Base-by-base conservation (phyloP, 2,888 invertebrate genomes). In the Oxytorus armatus region DNA sequence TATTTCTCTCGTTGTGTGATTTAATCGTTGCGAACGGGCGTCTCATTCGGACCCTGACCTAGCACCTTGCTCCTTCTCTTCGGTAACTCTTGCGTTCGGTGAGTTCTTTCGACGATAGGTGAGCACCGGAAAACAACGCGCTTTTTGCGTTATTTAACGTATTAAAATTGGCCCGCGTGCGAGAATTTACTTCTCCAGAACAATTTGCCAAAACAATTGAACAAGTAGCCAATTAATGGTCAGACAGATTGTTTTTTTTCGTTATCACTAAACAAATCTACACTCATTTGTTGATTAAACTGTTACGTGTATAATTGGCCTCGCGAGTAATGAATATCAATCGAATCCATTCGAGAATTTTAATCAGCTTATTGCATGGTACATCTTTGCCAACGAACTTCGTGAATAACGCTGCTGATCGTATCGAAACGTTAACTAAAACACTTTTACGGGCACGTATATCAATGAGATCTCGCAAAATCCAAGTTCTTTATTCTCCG, bases 21-120 rank as follows among this genome's bases (percentile, higher is more conserved):
- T 81, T 74, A 77, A 82, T 81, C 76, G 69, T 69, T 33, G 72
- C 63, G 68, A 70, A 55, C 61, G 66, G 53, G 69, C 55, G 72
- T 61, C 79, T 68, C 63, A 61, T 55, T 59, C 36, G 36, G 78
- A 82, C 81, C 81, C 78, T 83, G 82, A 83, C 81, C 82, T 81
- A 81, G 77, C 81, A 79, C 82, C 80, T 82, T 70, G 70, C 66
- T 74, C 74, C 72, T 65, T 29, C 36, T 70, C 72, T 65, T 29
- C 36, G 25, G 57, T 47, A 29, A 73, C 55, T 57, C 21, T 63
- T 23, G n/a, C 66, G 57, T 66, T n/a, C n/a, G 39, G 61, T 29
- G 49, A 11, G 5, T 29, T 29, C 16, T 72, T 69, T 21, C 29
- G 7, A n/a, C 42, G 42, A 42, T 8, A 42, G 11, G 11, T 3